Percentiles rank a stretch among this genome's conserved stretches.
phyloP scores from a whole-genome alignment of 2,888 invertebrate genomes.

The Koerneria pararmatus region DNA sequence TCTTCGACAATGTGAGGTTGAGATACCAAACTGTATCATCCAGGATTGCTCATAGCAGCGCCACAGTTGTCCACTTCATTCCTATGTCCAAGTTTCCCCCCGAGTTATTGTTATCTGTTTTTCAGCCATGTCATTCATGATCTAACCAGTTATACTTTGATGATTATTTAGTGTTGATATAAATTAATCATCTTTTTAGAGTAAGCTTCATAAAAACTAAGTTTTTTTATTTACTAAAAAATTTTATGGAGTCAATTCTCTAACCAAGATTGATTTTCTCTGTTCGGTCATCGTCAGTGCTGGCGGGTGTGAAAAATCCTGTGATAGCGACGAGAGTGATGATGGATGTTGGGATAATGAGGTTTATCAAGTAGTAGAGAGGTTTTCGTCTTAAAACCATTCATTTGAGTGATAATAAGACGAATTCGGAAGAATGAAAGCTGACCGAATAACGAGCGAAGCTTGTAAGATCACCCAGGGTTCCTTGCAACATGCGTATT shows the following conservation, averaged over 20 bases:
- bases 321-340: constrained; percentile 61
- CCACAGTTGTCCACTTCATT: too few relatives aligned
- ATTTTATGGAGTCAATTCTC: constrained; percentile 26
- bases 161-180: too few relatives aligned
- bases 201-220: constrained; percentile 22
- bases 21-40: too few relatives aligned
- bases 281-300: constrained; percentile 59
- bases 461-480: constrained; percentile 46
- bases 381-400: background rate
- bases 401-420: background rate
- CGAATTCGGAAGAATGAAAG: too few relatives aligned
- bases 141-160: too few relatives aligned
- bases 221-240: constrained; percentile 3
- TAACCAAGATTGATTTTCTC: constrained; percentile 57
- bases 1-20: too few relatives aligned
- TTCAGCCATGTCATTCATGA: too few relatives aligned
- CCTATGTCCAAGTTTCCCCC: too few relatives aligned
- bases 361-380: constrained; percentile 50
- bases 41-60: too few relatives aligned
- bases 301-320: constrained; percentile 62
- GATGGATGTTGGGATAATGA: constrained; percentile 63
- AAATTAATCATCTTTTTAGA: too few relatives aligned
- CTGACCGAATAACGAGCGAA: constrained; percentile 45
- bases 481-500: constrained; percentile 56
- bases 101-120: too few relatives aligned